A percentile compares a stretch with the other conserved stretches of the same genome.
Evolutionary conservation across 1,140 invertebrate species (phyloP).

Genomic region (Bactericera cockerelli): DNA sequence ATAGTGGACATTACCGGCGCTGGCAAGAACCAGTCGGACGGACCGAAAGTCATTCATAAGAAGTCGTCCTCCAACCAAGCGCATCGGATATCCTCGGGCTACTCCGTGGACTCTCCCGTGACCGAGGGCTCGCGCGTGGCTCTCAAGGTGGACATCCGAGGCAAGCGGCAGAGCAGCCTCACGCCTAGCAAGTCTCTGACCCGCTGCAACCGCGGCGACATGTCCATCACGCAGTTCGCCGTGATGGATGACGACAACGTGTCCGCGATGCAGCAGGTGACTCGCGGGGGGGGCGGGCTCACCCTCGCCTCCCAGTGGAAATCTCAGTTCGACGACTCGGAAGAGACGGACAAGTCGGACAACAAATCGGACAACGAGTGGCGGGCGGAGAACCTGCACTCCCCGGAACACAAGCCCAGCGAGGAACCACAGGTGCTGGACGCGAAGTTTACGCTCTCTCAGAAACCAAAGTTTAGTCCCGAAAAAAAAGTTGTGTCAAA

Average conservation of each 20-base stretch:
- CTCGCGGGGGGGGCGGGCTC: constrained; percentile 41
- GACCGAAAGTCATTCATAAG: constrained; percentile 10
- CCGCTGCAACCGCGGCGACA: constrained; percentile 29
- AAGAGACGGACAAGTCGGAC: constrained; percentile 40
- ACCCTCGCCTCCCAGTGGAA: constrained; percentile 85
- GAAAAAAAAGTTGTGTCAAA: constrained; percentile 7
- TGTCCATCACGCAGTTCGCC: constrained; percentile 72
- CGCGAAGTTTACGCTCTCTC: background rate
- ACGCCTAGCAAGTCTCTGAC: background rate
- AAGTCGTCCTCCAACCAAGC: constrained; percentile 17
- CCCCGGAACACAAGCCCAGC: constrained; percentile 44
- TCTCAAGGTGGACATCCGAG: constrained; percentile 3
- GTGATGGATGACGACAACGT: constrained; percentile 87
- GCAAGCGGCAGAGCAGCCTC: background rate
- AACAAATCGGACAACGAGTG: constrained; percentile 67
- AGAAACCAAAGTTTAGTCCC: constrained; percentile 5
- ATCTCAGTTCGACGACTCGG: constrained; percentile 84
- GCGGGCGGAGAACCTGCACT: constrained; percentile 62
- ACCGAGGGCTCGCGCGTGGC: constrained; percentile 12
- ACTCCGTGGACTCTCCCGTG: constrained; percentile 14
- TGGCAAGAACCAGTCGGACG: constrained; percentile 27
- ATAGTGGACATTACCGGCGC: constrained; percentile 15
- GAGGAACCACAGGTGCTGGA: constrained; percentile 1
- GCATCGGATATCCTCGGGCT: constrained; percentile 12
- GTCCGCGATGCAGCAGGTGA: constrained; percentile 67